phyloP scores from a whole-genome alignment of 2,797 vertebrate species.

The Hypotaenidia philippensis region DNA sequence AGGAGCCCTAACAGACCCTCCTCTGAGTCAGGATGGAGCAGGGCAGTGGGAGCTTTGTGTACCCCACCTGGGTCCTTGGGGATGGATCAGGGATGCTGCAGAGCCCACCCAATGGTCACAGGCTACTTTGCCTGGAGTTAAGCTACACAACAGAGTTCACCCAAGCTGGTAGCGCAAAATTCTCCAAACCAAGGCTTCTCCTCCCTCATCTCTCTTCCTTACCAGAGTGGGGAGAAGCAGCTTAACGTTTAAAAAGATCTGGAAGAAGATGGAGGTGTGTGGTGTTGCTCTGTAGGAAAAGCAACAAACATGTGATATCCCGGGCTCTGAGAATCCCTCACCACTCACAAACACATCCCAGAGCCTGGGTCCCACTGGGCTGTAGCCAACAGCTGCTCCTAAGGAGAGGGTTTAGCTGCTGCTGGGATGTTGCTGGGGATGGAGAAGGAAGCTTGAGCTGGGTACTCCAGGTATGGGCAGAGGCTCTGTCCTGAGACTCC shows the following conservation, averaged over 20 bases:
- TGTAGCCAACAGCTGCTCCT: background rate
- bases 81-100: background rate
- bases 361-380: fast-evolving
- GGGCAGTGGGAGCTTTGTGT: background rate
- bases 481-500: background rate
- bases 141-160: background rate
- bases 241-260: background rate
- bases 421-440: background rate
- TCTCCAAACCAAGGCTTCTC: background rate
- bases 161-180: background rate
- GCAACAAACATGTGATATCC: fast-evolving
- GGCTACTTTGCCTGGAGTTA: fast-evolving
- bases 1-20: background rate
- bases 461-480: background rate
- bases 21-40: background rate
- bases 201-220: background rate
- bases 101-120: fast-evolving
- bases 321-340: fast-evolving
- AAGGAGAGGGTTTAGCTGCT: background rate
- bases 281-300: background rate
- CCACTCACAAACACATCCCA: background rate
- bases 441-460: background rate
- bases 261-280: background rate
- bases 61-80: background rate
- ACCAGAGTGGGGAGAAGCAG: background rate